Evolutionary conservation across 2,888 invertebrate genomes (phyloP), one percentile per base, ranked within the genome.

Genomic region (Amiota mariae): DNA sequence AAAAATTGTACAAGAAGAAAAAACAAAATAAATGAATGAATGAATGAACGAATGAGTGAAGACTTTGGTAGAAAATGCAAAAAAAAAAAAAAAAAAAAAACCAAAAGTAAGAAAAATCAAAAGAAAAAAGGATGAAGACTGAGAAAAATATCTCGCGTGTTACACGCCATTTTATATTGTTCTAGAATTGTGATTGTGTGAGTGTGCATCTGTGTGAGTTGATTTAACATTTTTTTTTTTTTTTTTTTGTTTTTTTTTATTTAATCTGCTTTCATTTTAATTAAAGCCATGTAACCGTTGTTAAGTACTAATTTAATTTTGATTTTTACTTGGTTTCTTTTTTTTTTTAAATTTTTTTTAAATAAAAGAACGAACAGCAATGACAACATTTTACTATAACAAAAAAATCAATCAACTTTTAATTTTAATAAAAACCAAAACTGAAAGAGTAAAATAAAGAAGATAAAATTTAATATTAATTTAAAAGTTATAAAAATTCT

Each of bases 141-240:
- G n/a, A 57, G 18, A 0, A 57, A 57, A 15, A 6, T 36, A 57
- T 48, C 8, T 64, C 47, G 64, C 64, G 64, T 64, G 64, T n/a
- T 15, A 48, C 64, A 64, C 48, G 64, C 64, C 64, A 64, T 64
- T 64, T 64, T 64, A 10, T 64, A 24, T 59, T 59, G 59, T 59
- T n/a, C n/a, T 47, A 11, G 48, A 13, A 18, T n/a, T 47, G 15
- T 15, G 8, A 36, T 0, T 36, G 36, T 24, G 24, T 3, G 24
- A 24, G 3, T 24, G 36, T 36, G 8, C 8, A 36, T 36, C 36
- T 36, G 36, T 36, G 3, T 2, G 36, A 36, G 36, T 36, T 6
- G 36, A 36, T 36, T 36, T 36, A 36, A 36, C 36, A 36, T 6
- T 36, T 36, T 36, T 36, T 24, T 2, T 24, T 24, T 24, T 24